A percentile compares a stretch with the other conserved stretches of the same genome.
Conservation (phyloP, 1,140 invertebrate species). For the Ostrea denselamellosa region DNA sequence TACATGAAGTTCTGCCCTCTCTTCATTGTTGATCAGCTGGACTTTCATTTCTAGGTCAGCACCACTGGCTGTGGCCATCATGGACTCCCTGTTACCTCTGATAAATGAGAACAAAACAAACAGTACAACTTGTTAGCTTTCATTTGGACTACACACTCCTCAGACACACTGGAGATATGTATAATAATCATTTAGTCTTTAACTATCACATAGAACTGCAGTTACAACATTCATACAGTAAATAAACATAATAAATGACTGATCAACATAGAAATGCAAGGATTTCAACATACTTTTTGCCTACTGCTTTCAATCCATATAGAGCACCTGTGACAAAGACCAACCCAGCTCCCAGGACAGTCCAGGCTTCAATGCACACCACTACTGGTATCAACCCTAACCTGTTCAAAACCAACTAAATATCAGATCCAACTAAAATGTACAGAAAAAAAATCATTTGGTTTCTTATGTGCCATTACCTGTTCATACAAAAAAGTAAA, state of each 20-base stretch:
- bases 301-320: conserved; percentile 54
- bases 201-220: too few relatives aligned
- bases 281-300: conserved; percentile 52
- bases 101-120: conserved; percentile 35
- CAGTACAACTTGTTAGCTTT: too few relatives aligned
- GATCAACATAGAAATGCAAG: not conserved
- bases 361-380: conserved; percentile 47
- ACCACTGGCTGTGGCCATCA: conserved; percentile 41
- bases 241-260: not conserved
- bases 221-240: too few relatives aligned
- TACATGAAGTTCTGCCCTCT: conserved; percentile 54
- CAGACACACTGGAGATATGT: too few relatives aligned
- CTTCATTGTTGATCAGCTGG: conserved; percentile 50
- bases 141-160: too few relatives aligned
- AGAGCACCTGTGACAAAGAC: conserved; percentile 51
- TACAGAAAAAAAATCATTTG: too few relatives aligned
- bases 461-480: too few relatives aligned
- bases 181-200: too few relatives aligned
- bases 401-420: conserved; percentile 14
- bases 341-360: conserved; percentile 52
- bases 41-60: conserved; percentile 50
- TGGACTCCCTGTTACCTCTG: conserved; percentile 52
- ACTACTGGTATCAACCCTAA: conserved; percentile 47
- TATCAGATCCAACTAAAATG: too few relatives aligned
- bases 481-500: too few relatives aligned